A percentile compares a stretch with the other conserved stretches of the same genome.
Conservation (phyloP, 2,113 vertebrate genomes). For the Antennarius striatus region DNA sequence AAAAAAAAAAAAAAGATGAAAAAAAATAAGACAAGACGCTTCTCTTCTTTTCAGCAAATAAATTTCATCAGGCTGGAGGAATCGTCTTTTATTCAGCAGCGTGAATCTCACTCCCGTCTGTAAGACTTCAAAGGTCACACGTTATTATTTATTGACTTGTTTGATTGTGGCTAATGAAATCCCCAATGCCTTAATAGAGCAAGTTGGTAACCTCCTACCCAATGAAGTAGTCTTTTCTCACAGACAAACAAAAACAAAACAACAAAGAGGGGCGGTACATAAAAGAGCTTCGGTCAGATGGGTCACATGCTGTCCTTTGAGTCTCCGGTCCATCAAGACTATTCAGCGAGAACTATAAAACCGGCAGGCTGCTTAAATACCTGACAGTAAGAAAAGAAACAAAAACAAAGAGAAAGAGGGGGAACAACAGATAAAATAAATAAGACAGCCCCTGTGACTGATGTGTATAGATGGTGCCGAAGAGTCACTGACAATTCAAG, state of each 20-base stretch:
- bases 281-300: slow-evolving; percentile 83
- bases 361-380: slow-evolving; percentile 85
- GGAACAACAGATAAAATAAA: slow-evolving; percentile 83
- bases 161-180: slow-evolving; percentile 72
- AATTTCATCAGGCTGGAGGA: slow-evolving; percentile 21
- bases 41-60: slow-evolving; percentile 14
- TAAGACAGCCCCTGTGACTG: slow-evolving; percentile 84
- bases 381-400: slow-evolving; percentile 81
- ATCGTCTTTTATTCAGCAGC: slow-evolving; percentile 20
- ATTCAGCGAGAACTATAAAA: slow-evolving; percentile 80
- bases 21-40: slow-evolving; percentile 25
- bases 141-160: slow-evolving; percentile 77
- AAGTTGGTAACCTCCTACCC: slow-evolving; percentile 77
- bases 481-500: slow-evolving; percentile 83
- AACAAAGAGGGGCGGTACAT: slow-evolving; percentile 80
- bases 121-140: slow-evolving; percentile 69
- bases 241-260: slow-evolving; percentile 84
- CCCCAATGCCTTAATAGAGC: slow-evolving; percentile 65
- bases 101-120: slow-evolving; percentile 28
- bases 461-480: slow-evolving; percentile 82
- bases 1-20: slow-evolving; percentile 13
- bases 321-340: slow-evolving; percentile 76
- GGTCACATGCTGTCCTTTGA: slow-evolving; percentile 85
- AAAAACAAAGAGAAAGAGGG: slow-evolving; percentile 78
- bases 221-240: slow-evolving; percentile 81